A percentile compares a stretch with the other conserved stretches of the same genome.
phyloP scores from a whole-genome alignment of 2,113 vertebrate genomes.

The Bubalus kerabau region DNA sequence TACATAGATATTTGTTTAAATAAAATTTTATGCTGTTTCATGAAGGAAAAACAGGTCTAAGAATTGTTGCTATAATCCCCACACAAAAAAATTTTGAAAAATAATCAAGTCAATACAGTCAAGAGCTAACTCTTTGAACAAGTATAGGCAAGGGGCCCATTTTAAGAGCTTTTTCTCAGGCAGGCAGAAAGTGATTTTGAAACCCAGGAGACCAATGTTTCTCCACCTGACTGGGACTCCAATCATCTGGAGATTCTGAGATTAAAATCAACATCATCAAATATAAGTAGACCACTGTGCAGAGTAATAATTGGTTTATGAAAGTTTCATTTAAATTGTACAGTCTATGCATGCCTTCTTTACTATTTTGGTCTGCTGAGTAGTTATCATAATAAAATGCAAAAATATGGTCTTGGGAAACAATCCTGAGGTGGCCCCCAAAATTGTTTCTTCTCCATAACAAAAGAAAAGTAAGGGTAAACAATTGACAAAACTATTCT shows the following conservation, averaged over 20 bases:
- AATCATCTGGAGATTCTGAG: neutral
- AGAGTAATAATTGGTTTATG: neutral
- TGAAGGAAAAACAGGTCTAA: neutral
- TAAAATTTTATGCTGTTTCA: neutral
- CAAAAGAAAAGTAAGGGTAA: neutral
- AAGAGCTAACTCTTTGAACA: neutral
- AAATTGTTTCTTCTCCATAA: neutral
- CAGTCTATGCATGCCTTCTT: neutral
- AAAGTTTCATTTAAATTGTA: neutral
- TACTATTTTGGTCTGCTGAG: neutral
- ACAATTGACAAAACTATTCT: neutral
- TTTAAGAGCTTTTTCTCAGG: neutral
- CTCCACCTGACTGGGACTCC: neutral
- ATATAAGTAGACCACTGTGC: neutral
- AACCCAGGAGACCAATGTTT: neutral
- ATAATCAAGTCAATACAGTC: neutral
- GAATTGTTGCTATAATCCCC: neutral
- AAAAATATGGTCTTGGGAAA: neutral
- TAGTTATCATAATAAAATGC: neutral
- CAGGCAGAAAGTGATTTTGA: neutral
- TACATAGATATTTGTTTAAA: neutral
- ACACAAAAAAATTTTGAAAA: neutral
- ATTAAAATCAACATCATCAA: neutral
- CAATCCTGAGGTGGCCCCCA: neutral
- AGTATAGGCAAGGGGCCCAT: neutral